Evolutionary conservation across 2,888 invertebrate species (phyloP).

Genomic region (Chymomyza caudatula): DNA sequence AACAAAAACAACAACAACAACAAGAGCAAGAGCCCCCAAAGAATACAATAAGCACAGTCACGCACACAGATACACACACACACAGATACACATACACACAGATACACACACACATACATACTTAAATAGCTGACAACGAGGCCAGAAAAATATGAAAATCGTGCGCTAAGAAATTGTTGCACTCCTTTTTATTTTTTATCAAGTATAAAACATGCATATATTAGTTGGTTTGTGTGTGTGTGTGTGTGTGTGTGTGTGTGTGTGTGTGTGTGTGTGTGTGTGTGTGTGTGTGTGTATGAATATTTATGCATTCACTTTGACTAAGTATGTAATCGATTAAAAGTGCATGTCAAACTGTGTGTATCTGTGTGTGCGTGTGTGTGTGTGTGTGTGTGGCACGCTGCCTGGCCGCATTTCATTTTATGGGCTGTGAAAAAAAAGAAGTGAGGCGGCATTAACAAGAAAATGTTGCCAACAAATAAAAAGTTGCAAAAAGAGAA

Average conservation of each 20-base stretch:
- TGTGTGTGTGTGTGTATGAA: neutral
- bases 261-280: neutral
- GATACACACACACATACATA: conserved; percentile 9
- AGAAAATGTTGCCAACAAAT: conserved; percentile 45
- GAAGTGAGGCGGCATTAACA: conserved; percentile 49
- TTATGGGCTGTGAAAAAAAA: conserved; percentile 30
- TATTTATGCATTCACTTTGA: conserved; percentile 16
- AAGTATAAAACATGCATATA: neutral
- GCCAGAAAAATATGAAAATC: conserved; percentile 59
- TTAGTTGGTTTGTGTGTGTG: conserved; percentile 6
- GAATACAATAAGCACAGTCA: conserved; percentile 11
- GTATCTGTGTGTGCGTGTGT: conserved; percentile 21
- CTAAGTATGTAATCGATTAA: conserved; percentile 67
- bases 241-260: neutral
- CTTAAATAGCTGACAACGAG: neutral
- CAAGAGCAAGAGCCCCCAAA: conserved; percentile 17
- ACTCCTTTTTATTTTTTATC: conserved; percentile 24
- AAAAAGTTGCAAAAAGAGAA: conserved; percentile 30
- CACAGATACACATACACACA: conserved; percentile 4
- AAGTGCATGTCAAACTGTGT: conserved; percentile 73
- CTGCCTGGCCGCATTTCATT: conserved; percentile 9
- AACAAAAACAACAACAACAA: conserved; percentile 18
- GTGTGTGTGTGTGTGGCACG: neutral
- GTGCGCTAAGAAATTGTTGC: conserved; percentile 59
- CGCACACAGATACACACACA: conserved; percentile 14